phyloP scores from a whole-genome alignment of 2,797 vertebrate species.

The Amblyopsis hoosieri region DNA sequence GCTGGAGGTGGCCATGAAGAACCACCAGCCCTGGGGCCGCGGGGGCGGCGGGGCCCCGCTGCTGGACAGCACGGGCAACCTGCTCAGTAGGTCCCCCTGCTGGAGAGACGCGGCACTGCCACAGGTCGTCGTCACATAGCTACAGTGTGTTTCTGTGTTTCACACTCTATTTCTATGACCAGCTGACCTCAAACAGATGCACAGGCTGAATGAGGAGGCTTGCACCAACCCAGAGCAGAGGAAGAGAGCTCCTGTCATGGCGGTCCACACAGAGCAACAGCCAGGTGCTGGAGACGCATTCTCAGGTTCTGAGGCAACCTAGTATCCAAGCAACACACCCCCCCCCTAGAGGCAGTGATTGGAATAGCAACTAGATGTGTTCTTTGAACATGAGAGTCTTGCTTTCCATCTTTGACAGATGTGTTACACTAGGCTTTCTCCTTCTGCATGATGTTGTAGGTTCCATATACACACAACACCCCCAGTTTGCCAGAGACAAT shows the following conservation, averaged over 20 bases:
- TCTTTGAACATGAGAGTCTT: too few relatives aligned
- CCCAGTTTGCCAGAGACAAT: constrained; percentile 84
- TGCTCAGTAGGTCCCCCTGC: constrained; percentile 83
- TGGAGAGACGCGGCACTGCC: neutral
- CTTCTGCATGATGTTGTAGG: constrained; percentile 61
- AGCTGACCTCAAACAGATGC: constrained; percentile 89
- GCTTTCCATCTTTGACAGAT: neutral
- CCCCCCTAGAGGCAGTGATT: too few relatives aligned
- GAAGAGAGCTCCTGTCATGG: constrained; percentile 73
- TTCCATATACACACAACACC: constrained; percentile 75
- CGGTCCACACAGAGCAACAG: constrained; percentile 26
- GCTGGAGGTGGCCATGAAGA: constrained; percentile 86
- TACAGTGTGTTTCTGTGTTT: too few relatives aligned
- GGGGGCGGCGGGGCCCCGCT: constrained; percentile 93
- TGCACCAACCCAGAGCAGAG: constrained; percentile 83
- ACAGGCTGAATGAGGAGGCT: constrained; percentile 88
- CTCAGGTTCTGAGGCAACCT: too few relatives aligned
- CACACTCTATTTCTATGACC: neutral
- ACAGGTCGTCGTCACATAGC: neutral
- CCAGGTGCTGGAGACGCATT: too few relatives aligned
- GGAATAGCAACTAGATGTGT: too few relatives aligned
- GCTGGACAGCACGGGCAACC: constrained; percentile 86
- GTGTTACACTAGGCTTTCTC: neutral
- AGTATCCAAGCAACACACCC: too few relatives aligned
- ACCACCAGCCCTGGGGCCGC: constrained; percentile 91